Evolutionary conservation across 2,888 invertebrate species (phyloP).

Genomic region (Congeria kusceri): DNA sequence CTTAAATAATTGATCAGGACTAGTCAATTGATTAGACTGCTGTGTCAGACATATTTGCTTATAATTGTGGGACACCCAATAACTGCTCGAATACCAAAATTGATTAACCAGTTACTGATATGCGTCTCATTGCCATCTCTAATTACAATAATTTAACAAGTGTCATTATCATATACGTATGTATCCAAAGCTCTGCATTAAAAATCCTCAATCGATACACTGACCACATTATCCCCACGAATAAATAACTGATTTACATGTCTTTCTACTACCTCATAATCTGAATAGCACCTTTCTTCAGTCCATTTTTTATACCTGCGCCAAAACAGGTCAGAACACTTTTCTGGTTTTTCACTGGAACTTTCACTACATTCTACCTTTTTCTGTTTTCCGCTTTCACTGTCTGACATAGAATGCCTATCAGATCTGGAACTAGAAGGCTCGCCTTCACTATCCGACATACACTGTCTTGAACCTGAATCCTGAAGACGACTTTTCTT

Average conservation of each 20-base stretch:
- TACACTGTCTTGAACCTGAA: no score
- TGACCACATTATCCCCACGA: conserved; percentile 85
- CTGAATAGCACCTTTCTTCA: conserved; percentile 49
- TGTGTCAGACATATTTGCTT: no score
- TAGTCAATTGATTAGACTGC: no score
- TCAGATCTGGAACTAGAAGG: not conserved
- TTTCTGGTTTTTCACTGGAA: not conserved
- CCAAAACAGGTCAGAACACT: conserved; percentile 37
- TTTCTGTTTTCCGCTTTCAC: conserved; percentile 7
- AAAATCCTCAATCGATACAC: conserved; percentile 67
- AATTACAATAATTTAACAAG: no score
- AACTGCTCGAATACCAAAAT: no score
- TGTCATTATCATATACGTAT: no score
- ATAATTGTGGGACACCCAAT: no score
- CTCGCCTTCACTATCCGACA: no score
- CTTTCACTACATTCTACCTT: not conserved
- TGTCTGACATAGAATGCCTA: conserved; percentile 19
- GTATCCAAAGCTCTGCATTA: not conserved
- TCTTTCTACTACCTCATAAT: conserved; percentile 72
- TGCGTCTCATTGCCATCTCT: no score
- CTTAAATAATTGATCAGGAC: no score
- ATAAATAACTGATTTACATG: conserved; percentile 84
- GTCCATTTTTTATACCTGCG: conserved; percentile 55
- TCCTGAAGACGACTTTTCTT: no score
- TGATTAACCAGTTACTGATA: no score